A percentile compares a stretch with the other conserved stretches of the same genome.
Evolutionary conservation across 1,140 invertebrate species (phyloP).

Genomic region (Elysia chlorotica): DNA sequence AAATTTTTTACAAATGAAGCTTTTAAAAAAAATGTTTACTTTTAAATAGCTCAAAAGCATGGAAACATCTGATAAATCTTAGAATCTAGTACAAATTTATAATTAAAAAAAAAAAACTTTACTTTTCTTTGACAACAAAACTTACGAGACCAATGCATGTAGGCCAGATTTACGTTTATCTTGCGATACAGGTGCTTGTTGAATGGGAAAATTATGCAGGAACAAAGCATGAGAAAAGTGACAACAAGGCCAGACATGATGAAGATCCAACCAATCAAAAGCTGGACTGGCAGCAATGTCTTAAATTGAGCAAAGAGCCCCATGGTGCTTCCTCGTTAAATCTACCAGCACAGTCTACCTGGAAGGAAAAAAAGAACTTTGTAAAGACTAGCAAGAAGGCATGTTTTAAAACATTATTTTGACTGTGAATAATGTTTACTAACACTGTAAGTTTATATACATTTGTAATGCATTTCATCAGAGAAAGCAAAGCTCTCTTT

Average conservation of each 20-base stretch:
- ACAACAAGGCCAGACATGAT: constrained; percentile 86
- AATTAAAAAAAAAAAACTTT: constrained; percentile 23
- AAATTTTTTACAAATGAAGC: neutral
- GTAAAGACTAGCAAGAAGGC: too few species aligned
- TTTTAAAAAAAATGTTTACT: neutral
- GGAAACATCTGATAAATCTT: neutral
- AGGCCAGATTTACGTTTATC: constrained; percentile 89
- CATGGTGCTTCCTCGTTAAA: constrained; percentile 15
- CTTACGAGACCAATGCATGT: constrained; percentile 90
- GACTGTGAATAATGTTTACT: too few species aligned
- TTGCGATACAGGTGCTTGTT: constrained; percentile 72
- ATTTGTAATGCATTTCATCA: too few species aligned
- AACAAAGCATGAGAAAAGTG: constrained; percentile 68
- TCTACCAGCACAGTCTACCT: neutral
- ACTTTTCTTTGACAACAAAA: too few species aligned
- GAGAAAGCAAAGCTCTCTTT: too few species aligned
- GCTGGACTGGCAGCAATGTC: constrained; percentile 63
- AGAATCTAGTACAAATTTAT: neutral
- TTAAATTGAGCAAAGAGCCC: constrained; percentile 35
- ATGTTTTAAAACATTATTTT: too few species aligned
- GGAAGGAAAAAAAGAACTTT: too few species aligned
- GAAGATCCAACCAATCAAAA: constrained; percentile 87
- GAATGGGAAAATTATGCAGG: constrained; percentile 58
- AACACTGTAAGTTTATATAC: too few species aligned
- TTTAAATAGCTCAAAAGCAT: too few species aligned